Base-by-base conservation (phyloP, 2,888 invertebrate genomes). In the Synanthedon tipuliformis region DNA sequence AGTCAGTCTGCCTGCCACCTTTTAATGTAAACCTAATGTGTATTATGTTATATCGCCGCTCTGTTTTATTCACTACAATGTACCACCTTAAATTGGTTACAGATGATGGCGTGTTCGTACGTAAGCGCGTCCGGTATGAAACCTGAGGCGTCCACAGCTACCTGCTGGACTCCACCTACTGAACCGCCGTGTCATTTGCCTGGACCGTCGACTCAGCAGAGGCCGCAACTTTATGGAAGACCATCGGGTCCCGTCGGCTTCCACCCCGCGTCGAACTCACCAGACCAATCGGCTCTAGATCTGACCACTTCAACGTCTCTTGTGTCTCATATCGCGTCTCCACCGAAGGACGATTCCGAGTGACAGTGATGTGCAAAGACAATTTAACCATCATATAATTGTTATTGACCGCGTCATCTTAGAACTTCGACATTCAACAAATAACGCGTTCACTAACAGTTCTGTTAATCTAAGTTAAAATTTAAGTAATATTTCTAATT, bases 91-190 rank as follows among this genome's bases (percentile, higher is more conserved):
- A 16, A 12, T 70, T 78, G 66, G 76, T 71, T 68, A 52, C 86
- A 88, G 88, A 87, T 88, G 87, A 88, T 88, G 88, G 81, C 87
- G 67, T 88, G 87, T 66, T 88, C 88, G 58, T 88, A 86, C 63
- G 68, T 88, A 62, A 85, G 82, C 62, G 77, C 88, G 54, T 61
- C 75, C 56, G 74, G 73, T 41, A 68, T 71, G 66, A 77, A 75
- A 60, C 69, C 78, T 27, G 78, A 75, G 61, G 61, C 68, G 15
- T 62, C 73, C 12, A 68, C 72, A 53, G 78, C 81, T 34, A 75
- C 74, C 12, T 83, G 81, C 58, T 87, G 82, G 85, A 77, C 77
- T 55, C 82, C 79, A n/a, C 81, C 79, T 50, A 62, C 68, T 49
- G 66, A 68, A 61, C 62, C 66, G 15, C 54, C 56, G 51, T 61